Base-by-base conservation (phyloP, 2,888 invertebrate species). In the Prostheceraeus crozeri region DNA sequence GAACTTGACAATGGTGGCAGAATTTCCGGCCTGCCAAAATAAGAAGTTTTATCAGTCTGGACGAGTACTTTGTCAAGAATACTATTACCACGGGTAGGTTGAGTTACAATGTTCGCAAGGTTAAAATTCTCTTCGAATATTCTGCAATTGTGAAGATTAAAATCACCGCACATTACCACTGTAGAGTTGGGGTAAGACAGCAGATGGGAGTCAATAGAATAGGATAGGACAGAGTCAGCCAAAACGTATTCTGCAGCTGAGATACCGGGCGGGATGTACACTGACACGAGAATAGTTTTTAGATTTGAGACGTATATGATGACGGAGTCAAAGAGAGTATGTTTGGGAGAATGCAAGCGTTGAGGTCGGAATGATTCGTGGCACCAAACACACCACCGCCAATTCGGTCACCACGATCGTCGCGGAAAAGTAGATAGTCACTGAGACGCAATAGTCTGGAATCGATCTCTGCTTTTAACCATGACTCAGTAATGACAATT, bases 1-100 rank as follows among this genome's bases (percentile, higher is more conserved):
- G 40, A 40, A 40, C 16, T 40, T 40, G 40, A 40, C 19, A 40
- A 40, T 21, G 40, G 40, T 16, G 40, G 40, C 14, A 40, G 40
- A 23, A 40, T 40, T 14, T 16, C 19, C 16, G 16, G 14, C 14
- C 19, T 21, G 19, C 16, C 14, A 40, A 40, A 40, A 40, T 14
- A 14, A 40, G 40, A 14, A 16, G 14, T 14, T 8, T 16, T 40
- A 23, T 40, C 40, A 23, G 14, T 21, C 19, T 14, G 19, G 40
- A 40, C 40, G 40, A 16, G 19, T 16, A 40, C 14, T 21, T 40
- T 40, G 40, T 40, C 40, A 6, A 40, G 40, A 40, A 40, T 21
- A 40, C 19, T 40, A 16, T 21, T 21, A 16, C 19, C 19, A 6
- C 40, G 14, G 6, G 40, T 40, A 40, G 40, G 40, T 14, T 14